Base-by-base conservation (phyloP, 2,888 invertebrate genomes). In the Pyrocoelia pectoralis region DNA sequence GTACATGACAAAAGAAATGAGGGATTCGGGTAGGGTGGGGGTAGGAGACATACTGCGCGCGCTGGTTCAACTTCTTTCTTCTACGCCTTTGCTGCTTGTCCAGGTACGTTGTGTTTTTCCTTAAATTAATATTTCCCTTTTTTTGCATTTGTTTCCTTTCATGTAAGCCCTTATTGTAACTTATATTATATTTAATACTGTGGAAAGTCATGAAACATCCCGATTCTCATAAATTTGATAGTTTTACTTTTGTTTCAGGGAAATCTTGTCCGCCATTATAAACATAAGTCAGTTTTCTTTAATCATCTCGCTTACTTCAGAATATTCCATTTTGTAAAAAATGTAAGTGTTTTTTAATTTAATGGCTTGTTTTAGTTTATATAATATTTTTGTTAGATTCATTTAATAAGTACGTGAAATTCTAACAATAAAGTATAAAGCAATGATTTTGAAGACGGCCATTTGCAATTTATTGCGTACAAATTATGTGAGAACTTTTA, bases 391-490 rank as follows among this genome's bases (percentile, higher is more conserved):
- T n/a, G 17, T 46, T 17, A 46, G 46, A 46, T 46, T 17, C 1
- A 14, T 4, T 10, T 18, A 17, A 18, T 6, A 15, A 15, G 5
- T 10, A 15, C 46, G 33, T 33, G 33, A 33, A 33, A 33, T 17
- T 15, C 15, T 5, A 9, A 17, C 1, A 46, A 1, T 18, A 9
- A 15, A 10, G 6, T 46, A 10, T 24, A 24, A 24, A 18, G 17
- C 8, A 46, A 46, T 52, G 17, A 52, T 14, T 5, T 12, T 33
- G 52, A 33, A 17, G 52, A 33, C 52, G 17, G 53, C 59, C 53
- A 59, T 59, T 53, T 59, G 51, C 28, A 46, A 53, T 29, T 58
- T 46, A 13, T 13, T 52, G 14, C 29, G 33, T 52, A 14, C 38
- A 4, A 52, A 52, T 52, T 29, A 15, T 28, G 33, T 52, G 14